Percentiles rank a stretch among this genome's conserved stretches.
phyloP scores from a whole-genome alignment of 2,113 vertebrate genomes.

The Esox niger region DNA sequence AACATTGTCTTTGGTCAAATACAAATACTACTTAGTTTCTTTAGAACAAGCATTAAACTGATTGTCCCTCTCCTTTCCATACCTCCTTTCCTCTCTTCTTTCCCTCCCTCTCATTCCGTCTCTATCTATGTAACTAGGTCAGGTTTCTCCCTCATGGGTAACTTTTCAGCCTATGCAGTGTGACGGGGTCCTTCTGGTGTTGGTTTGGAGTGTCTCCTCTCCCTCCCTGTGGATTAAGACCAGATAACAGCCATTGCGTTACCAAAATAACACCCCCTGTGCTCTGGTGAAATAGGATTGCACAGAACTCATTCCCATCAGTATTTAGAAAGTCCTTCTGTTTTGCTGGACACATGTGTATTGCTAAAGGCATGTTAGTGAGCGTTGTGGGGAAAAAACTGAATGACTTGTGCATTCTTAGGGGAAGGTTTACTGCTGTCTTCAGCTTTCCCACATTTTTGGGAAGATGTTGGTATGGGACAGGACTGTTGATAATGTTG shows the following conservation, averaged over 20 bases:
- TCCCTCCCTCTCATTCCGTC: background rate
- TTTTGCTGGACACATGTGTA: constrained; percentile 44
- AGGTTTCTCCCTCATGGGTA: constrained; percentile 48
- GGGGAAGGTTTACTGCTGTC: too few relatives aligned
- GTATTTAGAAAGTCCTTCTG: constrained; percentile 42
- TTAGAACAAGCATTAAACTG: too few relatives aligned
- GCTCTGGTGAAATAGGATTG: constrained; percentile 33
- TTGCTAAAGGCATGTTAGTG: background rate
- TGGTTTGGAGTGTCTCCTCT: background rate
- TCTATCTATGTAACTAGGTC: constrained; percentile 57
- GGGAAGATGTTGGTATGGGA: too few relatives aligned
- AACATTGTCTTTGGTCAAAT: too few relatives aligned
- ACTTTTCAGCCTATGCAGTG: constrained; percentile 46
- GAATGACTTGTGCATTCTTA: too few relatives aligned
- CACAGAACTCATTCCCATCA: constrained; percentile 36
- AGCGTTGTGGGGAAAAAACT: too few relatives aligned
- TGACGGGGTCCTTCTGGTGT: constrained; percentile 12
- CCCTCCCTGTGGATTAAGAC: constrained; percentile 18
- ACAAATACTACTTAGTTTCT: too few relatives aligned
- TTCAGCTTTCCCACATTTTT: too few relatives aligned
- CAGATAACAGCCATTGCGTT: constrained; percentile 60
- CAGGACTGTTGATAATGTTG: background rate
- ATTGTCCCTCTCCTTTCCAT: constrained; percentile 25
- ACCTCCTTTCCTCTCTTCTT: constrained; percentile 12
- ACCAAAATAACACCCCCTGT: constrained; percentile 55